These are phyloP conservation scores for Aldrovandia affinis DNA, from an alignment of 2,797 vertebrate genomes.

Conservation along the genomic window DNA sequence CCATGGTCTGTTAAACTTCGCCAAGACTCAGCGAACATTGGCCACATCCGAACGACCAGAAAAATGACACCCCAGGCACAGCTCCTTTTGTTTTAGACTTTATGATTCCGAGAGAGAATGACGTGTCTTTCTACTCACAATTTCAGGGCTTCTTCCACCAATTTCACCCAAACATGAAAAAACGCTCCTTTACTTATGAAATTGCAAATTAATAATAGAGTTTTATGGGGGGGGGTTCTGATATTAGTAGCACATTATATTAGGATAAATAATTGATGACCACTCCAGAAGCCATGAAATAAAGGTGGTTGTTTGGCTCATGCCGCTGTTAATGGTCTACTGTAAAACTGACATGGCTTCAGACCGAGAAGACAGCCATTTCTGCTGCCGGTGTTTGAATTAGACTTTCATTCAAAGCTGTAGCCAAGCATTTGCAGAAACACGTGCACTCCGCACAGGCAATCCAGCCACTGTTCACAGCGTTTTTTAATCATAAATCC, in stretches of 20 bases:
- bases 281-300: constrained; percentile 30
- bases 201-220: constrained; percentile 71
- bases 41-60: not conserved
- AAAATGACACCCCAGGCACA: not conserved
- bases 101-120: not conserved
- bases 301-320: constrained; percentile 54
- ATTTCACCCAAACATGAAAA: constrained; percentile 31
- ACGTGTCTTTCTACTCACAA: not conserved
- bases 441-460: not conserved
- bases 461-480: not conserved
- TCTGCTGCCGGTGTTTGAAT: constrained; percentile 35
- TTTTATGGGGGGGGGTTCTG: constrained; percentile 54
- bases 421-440: too few species aligned
- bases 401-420: not conserved
- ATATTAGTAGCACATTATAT: constrained; percentile 77
- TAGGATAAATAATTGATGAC: constrained; percentile 78
- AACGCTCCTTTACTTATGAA: constrained; percentile 31
- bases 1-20: not conserved
- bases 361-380: constrained; percentile 58
- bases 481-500: not conserved
- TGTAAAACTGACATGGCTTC: constrained; percentile 63
- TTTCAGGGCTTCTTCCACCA: constrained; percentile 18
- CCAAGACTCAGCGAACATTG: not conserved
- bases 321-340: constrained; percentile 69
- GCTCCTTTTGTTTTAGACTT: not conserved